Base-by-base conservation (phyloP, 2,797 vertebrate genomes). In the Leucoraja ocellata region DNA sequence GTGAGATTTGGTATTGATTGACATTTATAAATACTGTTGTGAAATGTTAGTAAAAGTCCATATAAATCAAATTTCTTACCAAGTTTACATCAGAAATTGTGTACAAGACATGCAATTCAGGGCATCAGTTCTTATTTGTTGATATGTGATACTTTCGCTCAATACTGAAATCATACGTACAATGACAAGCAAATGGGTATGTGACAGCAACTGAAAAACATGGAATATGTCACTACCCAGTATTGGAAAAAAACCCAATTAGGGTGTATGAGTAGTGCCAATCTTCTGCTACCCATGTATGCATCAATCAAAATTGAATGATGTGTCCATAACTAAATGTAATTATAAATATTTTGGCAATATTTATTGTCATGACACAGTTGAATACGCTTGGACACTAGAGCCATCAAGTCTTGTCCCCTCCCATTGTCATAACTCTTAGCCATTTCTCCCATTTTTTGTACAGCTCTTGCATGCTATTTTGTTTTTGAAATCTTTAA, bases 1-100 rank as follows among this genome's bases (percentile, higher is more conserved):
- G 98, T 99, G 96, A 95, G 71, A 54, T 74, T 76, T 36, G 10
- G 7, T 76, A 74, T 92, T 76, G 3, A 46, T 54, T 63, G 39
- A 84, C 28, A 84, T 84, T n/a, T 23, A 84, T 21, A 92, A 76
- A 58, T 25, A 71, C 1, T 36, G 73, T 14, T 8, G 18, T 36
- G 16, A 88, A 88, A 21, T 21, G 21, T 88, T 68, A 68, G 0
- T 65, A 68, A 88, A 9, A 9, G 16, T 21, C 13, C 16, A 61
- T 16, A 86, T 84, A 16, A 6, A 61, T 86, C 14, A 88, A 32
- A 32, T 65, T 7, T 18, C 5, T 88, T 65, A 7, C 36, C 58
- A 14, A 11, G 0, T 4, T 77, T 86, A 63, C 13, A 86, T 63
- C 28, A 18, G 21, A 88, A 65, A 32, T 88, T 63, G n/a, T 88